These are phyloP conservation scores for Bursaphelenchus okinawaensis DNA, from an alignment of 2,888 invertebrate genomes.

Conservation along the genomic window DNA sequence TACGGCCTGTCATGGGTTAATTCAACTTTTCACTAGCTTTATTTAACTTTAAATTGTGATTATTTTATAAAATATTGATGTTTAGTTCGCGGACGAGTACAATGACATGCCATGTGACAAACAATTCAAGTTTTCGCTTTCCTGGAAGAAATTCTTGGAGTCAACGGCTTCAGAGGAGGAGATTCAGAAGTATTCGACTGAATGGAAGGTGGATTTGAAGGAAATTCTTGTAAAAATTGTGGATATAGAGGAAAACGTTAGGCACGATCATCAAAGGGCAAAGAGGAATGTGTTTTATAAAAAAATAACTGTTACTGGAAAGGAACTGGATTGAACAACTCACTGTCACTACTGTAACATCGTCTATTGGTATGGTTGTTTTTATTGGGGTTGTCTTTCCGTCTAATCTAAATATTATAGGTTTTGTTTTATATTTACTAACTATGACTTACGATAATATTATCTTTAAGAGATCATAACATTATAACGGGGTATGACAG, in stretches of 20 bases:
- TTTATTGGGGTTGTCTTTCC: too few species aligned
- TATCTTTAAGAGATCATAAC: too few species aligned
- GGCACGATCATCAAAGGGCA: neutral
- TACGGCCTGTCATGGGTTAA: too few species aligned
- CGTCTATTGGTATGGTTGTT: too few species aligned
- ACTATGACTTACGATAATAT: too few species aligned
- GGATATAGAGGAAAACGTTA: neutral
- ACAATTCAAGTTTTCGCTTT: neutral
- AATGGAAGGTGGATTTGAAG: conserved; percentile 8
- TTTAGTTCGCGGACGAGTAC: conserved; percentile 9
- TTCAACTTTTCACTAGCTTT: too few species aligned
- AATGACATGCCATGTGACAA: neutral
- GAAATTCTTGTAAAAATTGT: neutral
- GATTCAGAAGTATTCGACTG: neutral
- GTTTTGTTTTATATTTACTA: too few species aligned
- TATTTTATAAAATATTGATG: neutral
- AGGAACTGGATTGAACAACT: neutral
- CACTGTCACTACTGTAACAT: too few species aligned
- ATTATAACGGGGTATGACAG: too few species aligned
- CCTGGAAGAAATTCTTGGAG: conserved; percentile 1
- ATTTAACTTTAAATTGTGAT: too few species aligned
- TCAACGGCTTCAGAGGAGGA: conserved; percentile 5
- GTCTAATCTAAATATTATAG: too few species aligned
- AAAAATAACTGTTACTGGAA: neutral
- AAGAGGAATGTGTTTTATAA: neutral